Conservation (phyloP, 30 jellyfish, hydroid and myxozoan species). For the Chrysaora quinquecirrha region DNA sequence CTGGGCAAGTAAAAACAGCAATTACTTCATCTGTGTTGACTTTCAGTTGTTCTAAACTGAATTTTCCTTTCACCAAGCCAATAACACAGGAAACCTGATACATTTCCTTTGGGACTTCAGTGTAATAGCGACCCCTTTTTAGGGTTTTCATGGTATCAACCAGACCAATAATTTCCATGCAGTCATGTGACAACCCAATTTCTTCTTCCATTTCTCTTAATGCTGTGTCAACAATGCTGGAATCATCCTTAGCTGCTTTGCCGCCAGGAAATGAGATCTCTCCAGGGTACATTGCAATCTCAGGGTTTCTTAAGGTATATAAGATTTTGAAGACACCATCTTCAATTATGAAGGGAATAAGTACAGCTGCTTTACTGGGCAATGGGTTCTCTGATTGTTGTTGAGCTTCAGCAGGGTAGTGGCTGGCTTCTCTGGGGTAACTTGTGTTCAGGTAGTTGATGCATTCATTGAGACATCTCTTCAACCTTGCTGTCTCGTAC, state of each 20-base stretch:
- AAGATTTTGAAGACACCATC: constrained; percentile 14
- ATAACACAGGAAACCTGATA: constrained; percentile 29
- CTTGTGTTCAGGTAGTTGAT: too few relatives aligned
- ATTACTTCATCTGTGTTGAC: constrained; percentile 22
- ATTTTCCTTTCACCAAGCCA: constrained; percentile 18
- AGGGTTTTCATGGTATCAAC: constrained; percentile 22
- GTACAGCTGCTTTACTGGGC: constrained; percentile 59
- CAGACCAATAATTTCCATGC: constrained; percentile 28
- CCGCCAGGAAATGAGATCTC: constrained; percentile 71
- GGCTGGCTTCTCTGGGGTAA: too few relatives aligned
- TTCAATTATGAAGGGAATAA: constrained; percentile 25
- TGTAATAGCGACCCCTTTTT: background rate
- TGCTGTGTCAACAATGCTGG: constrained; percentile 30
- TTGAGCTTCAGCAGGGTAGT: too few relatives aligned
- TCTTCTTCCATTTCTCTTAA: constrained; percentile 51
- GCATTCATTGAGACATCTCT: too few relatives aligned
- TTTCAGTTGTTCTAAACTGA: background rate
- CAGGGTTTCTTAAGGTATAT: constrained; percentile 29
- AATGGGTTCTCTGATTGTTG: too few relatives aligned
- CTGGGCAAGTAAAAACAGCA: constrained; percentile 19
- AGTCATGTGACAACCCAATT: constrained; percentile 22
- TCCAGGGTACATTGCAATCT: background rate
- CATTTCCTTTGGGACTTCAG: too few relatives aligned
- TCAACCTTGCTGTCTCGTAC: too few relatives aligned
- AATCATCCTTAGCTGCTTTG: constrained; percentile 23